Percentiles rank a stretch among this genome's conserved stretches.
phyloP scores from a whole-genome alignment of 2,797 vertebrate species.

The Pelobates cultripes region DNA sequence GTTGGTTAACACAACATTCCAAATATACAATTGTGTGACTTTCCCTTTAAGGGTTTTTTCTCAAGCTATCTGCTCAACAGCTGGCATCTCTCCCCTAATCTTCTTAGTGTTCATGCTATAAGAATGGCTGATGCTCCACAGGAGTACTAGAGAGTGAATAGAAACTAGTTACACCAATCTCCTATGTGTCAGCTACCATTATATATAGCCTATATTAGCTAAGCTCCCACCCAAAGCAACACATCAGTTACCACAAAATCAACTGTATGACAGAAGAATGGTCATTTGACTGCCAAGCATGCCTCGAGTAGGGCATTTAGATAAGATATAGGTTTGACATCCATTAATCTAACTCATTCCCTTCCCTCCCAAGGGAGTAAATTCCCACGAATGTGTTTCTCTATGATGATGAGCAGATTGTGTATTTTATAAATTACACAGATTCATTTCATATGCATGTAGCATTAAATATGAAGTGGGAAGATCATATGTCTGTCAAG shows the following conservation, averaged over 20 bases:
- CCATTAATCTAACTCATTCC: background rate
- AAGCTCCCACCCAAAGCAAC: background rate
- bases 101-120: background rate
- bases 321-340: background rate
- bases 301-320: background rate
- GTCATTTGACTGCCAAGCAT: background rate
- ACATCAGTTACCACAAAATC: background rate
- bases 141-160: background rate
- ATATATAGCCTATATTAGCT: background rate
- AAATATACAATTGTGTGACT: too few species aligned
- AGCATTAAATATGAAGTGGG: background rate
- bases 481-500: background rate
- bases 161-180: background rate
- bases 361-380: background rate
- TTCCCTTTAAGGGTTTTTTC: background rate
- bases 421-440: background rate
- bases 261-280: background rate
- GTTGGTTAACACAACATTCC: too few species aligned
- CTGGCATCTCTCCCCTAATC: background rate
- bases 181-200: background rate
- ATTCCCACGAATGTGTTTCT: background rate
- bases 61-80: background rate
- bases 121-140: background rate
- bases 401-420: background rate
- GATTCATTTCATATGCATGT: background rate